A percentile compares a stretch with the other conserved stretches of the same genome.
Conservation (phyloP, 2,113 vertebrate species). For the Turnix velox region DNA sequence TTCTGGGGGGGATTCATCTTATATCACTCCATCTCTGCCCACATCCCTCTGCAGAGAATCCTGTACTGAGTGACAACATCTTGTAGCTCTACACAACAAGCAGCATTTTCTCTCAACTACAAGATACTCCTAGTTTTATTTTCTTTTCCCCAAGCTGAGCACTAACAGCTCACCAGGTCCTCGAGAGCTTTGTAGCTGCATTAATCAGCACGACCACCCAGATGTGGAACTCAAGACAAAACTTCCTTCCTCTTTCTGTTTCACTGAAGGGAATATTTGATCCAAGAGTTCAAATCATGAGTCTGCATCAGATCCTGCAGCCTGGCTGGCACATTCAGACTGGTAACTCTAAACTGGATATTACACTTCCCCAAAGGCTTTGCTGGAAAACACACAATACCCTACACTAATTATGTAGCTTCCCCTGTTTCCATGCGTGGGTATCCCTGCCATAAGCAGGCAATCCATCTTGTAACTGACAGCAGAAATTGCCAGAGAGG, state of each 20-base stretch:
- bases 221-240: neutral
- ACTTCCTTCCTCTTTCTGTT: neutral
- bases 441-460: neutral
- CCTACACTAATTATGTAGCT: neutral
- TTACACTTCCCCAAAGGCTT: neutral
- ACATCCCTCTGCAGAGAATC: neutral
- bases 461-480: neutral
- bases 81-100: neutral
- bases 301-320: neutral
- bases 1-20: neutral
- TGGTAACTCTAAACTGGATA: neutral
- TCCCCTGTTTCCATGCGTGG: neutral
- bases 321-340: neutral
- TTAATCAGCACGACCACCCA: neutral
- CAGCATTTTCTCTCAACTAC: neutral
- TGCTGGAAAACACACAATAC: neutral
- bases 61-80: neutral
- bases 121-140: neutral
- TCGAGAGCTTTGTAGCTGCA: neutral
- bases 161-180: neutral
- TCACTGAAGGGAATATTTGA: neutral
- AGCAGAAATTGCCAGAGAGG: neutral
- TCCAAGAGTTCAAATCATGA: neutral
- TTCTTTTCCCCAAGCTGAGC: neutral
- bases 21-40: neutral